Evolutionary conservation across 1,140 invertebrate genomes (phyloP), one percentile per base, ranked within the genome.

Genomic region (Trichonephila inaurata): DNA sequence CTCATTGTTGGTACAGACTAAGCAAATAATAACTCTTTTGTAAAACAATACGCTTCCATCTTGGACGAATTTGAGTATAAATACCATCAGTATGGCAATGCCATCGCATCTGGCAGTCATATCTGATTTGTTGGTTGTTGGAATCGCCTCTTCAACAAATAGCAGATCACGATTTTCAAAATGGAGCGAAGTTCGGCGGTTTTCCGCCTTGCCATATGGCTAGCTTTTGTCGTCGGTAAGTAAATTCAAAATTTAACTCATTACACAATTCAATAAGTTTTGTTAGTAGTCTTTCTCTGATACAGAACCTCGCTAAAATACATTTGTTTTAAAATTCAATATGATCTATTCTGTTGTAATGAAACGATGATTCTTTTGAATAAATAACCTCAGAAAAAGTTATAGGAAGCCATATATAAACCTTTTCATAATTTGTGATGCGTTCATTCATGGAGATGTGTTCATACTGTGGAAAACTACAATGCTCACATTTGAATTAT

Each of bases 191-290:
- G 69, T 24, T 28, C 12, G n/a, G 28, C 28, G 24, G 16, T 72
- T n/a, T 24, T 72, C 28, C 69, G 69, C 69, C 16, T 72, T 72
- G 14, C 28, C 24, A 28, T 72, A 12, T 72, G 69, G 14, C 24
- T 72, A 24, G 28, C 69, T 72, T 33, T 72, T 72, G 24, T 72
- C 24, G 24, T 72, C n/a, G 69, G 69, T 72, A 72, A 72, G 69
- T 72, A 28, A 72, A 72, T 28, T 16, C 8, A 10, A 6, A 7
- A 24, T 28, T 16, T 72, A 28, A 28, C 28, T 72, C 12, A 24
- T 24, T 28, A 10, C 12, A 18, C 24, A 14, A 8, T 69, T n/a
- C 7, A 21, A 66, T 3, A 66, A 66, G 21, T 0, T 7, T 18
- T 16, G 12, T 16, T 61, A 16, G 2, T 18, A 10, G 8, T 61